Conservation (phyloP, 1,140 invertebrate genomes). For the Eupeodes corollae region DNA sequence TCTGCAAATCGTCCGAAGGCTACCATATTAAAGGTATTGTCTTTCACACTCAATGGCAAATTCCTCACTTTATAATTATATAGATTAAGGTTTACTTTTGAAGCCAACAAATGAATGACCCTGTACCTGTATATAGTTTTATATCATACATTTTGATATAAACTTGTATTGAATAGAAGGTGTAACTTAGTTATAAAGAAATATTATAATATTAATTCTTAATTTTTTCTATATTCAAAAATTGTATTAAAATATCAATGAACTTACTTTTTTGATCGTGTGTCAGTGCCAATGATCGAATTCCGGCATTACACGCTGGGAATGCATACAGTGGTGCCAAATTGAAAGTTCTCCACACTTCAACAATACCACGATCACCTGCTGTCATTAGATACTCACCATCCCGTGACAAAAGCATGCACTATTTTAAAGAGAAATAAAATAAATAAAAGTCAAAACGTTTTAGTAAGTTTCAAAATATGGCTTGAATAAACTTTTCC, state of each 20-base stretch:
- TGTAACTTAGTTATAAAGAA: too few species aligned
- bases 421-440: constrained; percentile 50
- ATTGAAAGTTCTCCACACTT: constrained; percentile 96
- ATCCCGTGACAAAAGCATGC: constrained; percentile 87
- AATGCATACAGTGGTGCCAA: constrained; percentile 93
- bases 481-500: too few species aligned
- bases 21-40: too few species aligned
- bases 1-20: too few species aligned
- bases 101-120: too few species aligned
- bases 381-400: constrained; percentile 97
- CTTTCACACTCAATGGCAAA: too few species aligned
- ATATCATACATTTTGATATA: too few species aligned
- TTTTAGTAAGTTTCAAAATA: constrained; percentile 1
- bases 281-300: constrained; percentile 83
- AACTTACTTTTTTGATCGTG: constrained; percentile 94
- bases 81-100: too few species aligned
- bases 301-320: constrained; percentile 87
- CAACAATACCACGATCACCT: constrained; percentile 91
- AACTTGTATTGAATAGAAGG: too few species aligned
- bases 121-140: too few species aligned
- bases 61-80: too few species aligned
- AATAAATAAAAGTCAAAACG: constrained; percentile 8
- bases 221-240: background rate
- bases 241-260: background rate
- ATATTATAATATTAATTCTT: too few species aligned